A percentile compares a stretch with the other conserved stretches of the same genome.
Evolutionary conservation across 2,113 vertebrate species (phyloP).

Genomic region (Agapornis roseicollis): DNA sequence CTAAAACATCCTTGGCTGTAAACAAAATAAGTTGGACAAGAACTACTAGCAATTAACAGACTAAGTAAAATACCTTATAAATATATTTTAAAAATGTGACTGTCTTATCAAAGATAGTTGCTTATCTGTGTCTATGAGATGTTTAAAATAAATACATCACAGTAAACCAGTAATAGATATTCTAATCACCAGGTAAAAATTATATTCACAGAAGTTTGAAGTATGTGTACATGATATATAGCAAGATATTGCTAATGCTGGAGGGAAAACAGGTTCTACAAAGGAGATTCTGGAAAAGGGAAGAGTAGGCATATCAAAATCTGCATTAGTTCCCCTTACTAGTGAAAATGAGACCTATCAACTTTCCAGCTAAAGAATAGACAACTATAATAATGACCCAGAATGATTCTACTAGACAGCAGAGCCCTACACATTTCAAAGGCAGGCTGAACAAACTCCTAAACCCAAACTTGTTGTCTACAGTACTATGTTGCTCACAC

Average conservation of each 20-base stretch:
- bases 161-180: not conserved
- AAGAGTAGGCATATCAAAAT: not conserved
- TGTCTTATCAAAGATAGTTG: not conserved
- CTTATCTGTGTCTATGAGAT: not conserved
- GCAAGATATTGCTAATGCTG: not conserved
- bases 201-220: not conserved
- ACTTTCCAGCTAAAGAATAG: not conserved
- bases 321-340: not conserved
- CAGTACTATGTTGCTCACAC: not conserved
- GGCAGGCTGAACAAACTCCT: not conserved
- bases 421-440: not conserved
- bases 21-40: not conserved
- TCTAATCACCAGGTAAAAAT: not conserved
- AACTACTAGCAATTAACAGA: not conserved
- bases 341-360: not conserved
- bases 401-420: not conserved
- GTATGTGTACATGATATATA: accelerated
- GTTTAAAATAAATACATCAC: not conserved
- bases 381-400: not conserved
- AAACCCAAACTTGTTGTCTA: not conserved
- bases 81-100: not conserved
- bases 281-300: not conserved
- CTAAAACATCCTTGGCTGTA: not conserved
- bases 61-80: not conserved
- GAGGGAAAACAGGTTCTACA: not conserved